A percentile compares a stretch with the other conserved stretches of the same genome.
Conservation (phyloP, 2,888 invertebrate genomes). For the Conus canariensis region DNA sequence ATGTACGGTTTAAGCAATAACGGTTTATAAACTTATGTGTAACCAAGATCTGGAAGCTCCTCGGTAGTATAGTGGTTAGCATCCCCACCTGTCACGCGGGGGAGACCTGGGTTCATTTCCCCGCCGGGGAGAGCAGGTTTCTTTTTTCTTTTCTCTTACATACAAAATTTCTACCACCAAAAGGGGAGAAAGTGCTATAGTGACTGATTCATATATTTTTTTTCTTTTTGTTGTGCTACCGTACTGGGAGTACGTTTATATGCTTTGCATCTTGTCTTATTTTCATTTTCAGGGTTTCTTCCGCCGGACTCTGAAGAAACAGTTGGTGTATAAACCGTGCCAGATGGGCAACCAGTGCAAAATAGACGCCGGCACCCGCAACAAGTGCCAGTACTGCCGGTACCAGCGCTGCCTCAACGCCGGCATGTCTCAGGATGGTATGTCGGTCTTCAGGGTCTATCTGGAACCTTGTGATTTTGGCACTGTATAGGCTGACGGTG, state of each 20-base stretch:
- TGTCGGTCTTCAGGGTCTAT: constrained; percentile 33
- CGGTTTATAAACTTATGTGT: no score
- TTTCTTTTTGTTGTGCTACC: no score
- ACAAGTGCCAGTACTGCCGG: constrained; percentile 77
- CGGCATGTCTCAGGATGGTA: constrained; percentile 77
- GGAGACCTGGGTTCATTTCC: no score
- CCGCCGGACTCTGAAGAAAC: constrained; percentile 76
- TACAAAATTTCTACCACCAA: no score
- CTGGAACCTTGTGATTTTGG: neutral
- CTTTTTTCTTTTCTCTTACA: no score
- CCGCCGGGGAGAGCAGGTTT: no score
- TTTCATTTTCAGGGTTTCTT: constrained; percentile 73
- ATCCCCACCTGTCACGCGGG: no score
- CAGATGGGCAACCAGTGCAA: constrained; percentile 72
- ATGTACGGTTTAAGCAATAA: no score
- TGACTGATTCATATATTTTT: no score
- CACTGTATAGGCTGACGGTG: neutral
- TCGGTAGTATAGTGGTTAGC: no score
- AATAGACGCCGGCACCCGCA: constrained; percentile 74
- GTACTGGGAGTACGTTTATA: neutral
- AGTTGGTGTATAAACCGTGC: constrained; percentile 76
- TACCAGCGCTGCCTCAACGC: constrained; percentile 77
- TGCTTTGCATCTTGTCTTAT: neutral
- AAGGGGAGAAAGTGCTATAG: no score
- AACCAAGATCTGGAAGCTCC: no score